Base-by-base conservation (phyloP, 2,888 invertebrate species). In the Acrobasis consociella region DNA sequence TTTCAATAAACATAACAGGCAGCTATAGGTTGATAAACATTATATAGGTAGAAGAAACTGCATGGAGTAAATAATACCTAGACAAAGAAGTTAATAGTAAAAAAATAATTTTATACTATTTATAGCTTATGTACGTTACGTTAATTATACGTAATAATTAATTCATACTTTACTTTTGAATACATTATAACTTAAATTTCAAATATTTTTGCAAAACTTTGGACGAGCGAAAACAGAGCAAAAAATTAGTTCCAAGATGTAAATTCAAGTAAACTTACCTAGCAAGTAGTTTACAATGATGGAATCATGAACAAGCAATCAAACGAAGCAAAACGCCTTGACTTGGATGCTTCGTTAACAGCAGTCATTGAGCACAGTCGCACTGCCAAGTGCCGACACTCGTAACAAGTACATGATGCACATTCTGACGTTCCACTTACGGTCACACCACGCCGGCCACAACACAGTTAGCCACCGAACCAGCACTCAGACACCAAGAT, bases 381-480 rank as follows among this genome's bases (percentile, higher is more conserved):
- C 9, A 3, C 49, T 22, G 59, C 60, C 17, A 55, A 56, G 50
- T 31, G 50, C 61, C 60, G 58, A 73, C 74, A 72, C 72, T 73
- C 67, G 64, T 71, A 65, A 67, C 67, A 75, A 69, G 75, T 75
- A 72, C 76, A 77, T 78, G 69, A 67, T 76, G 71, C 72, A 77
- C 75, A 72, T 67, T 73, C 74, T 74, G 64, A 74, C 64, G 74
- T 69, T 75, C 75, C 73, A 76, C 80, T 79, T 72, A 74, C 72
- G 69, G 74, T 37, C 62, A 55, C 55, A 64, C 39, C 56, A 64
- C 64, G 61, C 69, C 74, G 75, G 72, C 73, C 72, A 81, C 75
- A 77, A 74, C 78, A 86, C 83, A 84, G 78, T 83, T 82, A 81
- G 76, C 78, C 77, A 79, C 80, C 75, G 75, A 78, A 77, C 71